Percentiles rank a stretch among this genome's conserved stretches.
Evolutionary conservation across 2,888 invertebrate genomes (phyloP).

Genomic region (Brenthis hecate): DNA sequence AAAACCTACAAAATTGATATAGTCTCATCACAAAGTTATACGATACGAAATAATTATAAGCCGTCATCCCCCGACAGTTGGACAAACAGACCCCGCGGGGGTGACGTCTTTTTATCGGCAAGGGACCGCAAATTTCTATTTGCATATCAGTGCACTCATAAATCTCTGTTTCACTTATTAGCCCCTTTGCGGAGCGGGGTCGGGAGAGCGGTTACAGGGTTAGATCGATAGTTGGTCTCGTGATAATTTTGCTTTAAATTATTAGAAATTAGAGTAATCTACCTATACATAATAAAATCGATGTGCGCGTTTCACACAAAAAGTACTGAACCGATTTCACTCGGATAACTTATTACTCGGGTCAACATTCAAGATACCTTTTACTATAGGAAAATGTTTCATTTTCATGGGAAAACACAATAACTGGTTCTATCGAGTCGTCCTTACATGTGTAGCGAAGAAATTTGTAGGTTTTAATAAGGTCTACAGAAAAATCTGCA

Average conservation of each 20-base stretch:
- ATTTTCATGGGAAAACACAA: too few relatives aligned
- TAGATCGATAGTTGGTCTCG: conserved; percentile 36
- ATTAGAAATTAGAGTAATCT: too few relatives aligned
- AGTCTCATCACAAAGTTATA: conserved; percentile 45
- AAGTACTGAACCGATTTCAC: too few relatives aligned
- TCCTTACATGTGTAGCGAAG: too few relatives aligned
- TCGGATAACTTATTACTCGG: too few relatives aligned
- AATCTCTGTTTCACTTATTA: conserved; percentile 82
- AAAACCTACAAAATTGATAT: conserved; percentile 24
- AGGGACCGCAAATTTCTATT: conserved; percentile 81
- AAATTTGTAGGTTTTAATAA: too few relatives aligned
- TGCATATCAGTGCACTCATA: conserved; percentile 81
- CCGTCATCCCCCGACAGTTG: conserved; percentile 71
- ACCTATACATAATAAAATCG: too few relatives aligned
- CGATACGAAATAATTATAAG: conserved; percentile 71
- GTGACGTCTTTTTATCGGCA: conserved; percentile 78
- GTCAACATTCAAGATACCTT: too few relatives aligned
- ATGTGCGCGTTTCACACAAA: too few relatives aligned
- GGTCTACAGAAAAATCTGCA: too few relatives aligned
- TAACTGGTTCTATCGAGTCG: too few relatives aligned
- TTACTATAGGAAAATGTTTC: too few relatives aligned
- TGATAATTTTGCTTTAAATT: not conserved
- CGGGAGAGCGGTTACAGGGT: conserved; percentile 55
- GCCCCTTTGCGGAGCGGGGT: conserved; percentile 60
- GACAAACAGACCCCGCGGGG: conserved; percentile 69